A percentile compares a stretch with the other conserved stretches of the same genome.
Evolutionary conservation across 2,797 vertebrate species (phyloP).

Genomic region (Mormyrus hasselquistii): DNA sequence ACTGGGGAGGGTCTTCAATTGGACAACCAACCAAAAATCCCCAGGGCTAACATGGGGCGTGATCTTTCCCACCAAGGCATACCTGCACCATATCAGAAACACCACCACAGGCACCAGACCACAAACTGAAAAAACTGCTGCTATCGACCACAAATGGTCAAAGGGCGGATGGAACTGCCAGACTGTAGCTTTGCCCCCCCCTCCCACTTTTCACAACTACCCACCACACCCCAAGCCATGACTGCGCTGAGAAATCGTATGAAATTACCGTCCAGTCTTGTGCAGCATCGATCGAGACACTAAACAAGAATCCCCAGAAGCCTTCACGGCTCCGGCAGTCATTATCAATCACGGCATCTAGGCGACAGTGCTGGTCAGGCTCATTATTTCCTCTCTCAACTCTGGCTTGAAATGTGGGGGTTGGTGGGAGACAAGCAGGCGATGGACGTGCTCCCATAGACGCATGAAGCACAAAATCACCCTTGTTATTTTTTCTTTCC

Average conservation of each 20-base stretch:
- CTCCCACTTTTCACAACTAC: background rate
- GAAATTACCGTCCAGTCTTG: conserved; percentile 3
- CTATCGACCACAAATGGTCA: background rate
- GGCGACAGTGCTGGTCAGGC: background rate
- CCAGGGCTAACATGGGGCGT: background rate
- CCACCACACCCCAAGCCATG: background rate
- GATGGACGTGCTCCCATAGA: background rate
- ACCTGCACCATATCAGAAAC: background rate
- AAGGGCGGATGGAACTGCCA: background rate
- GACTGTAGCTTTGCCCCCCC: background rate
- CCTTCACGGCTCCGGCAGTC: background rate
- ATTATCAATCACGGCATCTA: background rate
- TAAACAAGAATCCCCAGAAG: background rate
- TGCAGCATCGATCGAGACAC: conserved; percentile 12
- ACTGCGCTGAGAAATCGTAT: background rate
- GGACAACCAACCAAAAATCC: background rate
- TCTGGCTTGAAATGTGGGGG: conserved; percentile 9
- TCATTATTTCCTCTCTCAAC: background rate
- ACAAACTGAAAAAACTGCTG: background rate
- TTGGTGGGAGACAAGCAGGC: background rate
- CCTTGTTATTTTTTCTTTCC: background rate
- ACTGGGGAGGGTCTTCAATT: background rate
- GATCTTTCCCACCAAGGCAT: background rate
- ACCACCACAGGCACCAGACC: background rate
- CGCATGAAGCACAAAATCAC: background rate